Base-by-base conservation (phyloP, 2,888 invertebrate genomes). In the Rhagonycha lutea region DNA sequence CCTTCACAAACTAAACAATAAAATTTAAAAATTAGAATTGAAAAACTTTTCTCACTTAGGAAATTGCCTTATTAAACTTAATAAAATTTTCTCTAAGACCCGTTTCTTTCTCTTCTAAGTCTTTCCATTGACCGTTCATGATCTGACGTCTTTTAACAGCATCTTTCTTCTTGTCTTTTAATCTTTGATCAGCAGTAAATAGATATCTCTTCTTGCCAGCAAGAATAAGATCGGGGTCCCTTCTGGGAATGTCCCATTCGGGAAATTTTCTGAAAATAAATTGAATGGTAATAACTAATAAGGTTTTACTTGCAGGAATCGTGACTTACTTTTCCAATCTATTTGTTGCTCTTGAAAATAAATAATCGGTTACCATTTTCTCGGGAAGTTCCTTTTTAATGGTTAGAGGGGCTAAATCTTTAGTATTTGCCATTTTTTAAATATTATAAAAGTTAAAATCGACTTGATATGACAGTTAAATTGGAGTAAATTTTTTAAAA, bases 171-270 rank as follows among this genome's bases (percentile, higher is more conserved):
- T 91, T 91, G 2, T 82, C 80, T 0, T 85, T 86, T 3, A 92
- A 86, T 68, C 88, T 88, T 77, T 88, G 87, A 12, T 91, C 90
- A 0, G 89, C 89, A 7, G 88, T 87, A 85, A 88, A 87, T 2
- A 91, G 86, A 73, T 91, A 90, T 11, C 90, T 88, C 0, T 89
- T 89, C 0, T 90, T 89, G 76, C 89, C 89, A 77, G 91, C 90
- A 84, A 91, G 88, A 74, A 91, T 86, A 4, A 90, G 89, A 69
- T 90, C 89, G 0, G 92, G 91, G 0, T 89, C 90, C 0, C 89
- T 88, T 0, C 91, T 89, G 0, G 91, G 89, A 0, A 89, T 86
- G 81, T 92, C 92, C 91, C 92, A 92, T 88, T 90, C 90, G 83
- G 92, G 92, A 85, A 90, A 90, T 82, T 90, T 90, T 83, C 92